Base-by-base conservation (phyloP, 1,140 invertebrate species). In the Psix sp. region DNA sequence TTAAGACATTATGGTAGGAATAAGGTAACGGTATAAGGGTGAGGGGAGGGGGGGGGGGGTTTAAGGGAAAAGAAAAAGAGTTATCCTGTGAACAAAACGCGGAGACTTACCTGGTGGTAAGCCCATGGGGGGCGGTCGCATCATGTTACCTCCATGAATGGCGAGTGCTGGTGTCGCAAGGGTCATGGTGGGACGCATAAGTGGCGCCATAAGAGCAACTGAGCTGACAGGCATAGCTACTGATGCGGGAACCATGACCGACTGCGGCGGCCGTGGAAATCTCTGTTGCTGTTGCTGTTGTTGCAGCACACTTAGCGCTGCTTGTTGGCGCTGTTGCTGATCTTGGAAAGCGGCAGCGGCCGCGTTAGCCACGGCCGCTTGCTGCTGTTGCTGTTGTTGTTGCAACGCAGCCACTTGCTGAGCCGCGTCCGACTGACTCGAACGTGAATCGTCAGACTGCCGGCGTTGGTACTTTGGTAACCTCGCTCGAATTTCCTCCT, bases 401-500 rank as follows among this genome's bases (percentile, higher is more conserved):
- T 80, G 80, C 21, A 80, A 76, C 86, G 77, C 68, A 17, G 82
- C 86, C 5, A 83, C 87, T 74, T 88, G 86, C 46, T 90, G 89
- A 15, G 85, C 83, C n/a, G 65, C 76, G 7, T 92, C 91, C 3
- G 89, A 86, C 38, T 88, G 88, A 72, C 83, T 85, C 10, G 85
- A 86, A 70, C 86, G 86, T 24, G 86, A 83, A n/a, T 89, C 86
- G 14, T 89, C 84, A 17, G 77, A 77, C 65, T 88, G 86, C 73
- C 87, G 87, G 42, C 84, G 82, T 42, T 91, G 89, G 84, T 97
- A 97, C 82, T 94, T 94, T 2, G 91, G 89, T 77, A 91, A 86
- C 62, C 92, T 89, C 7, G 95, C 92, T 46, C 93, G 89, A 67
- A 95, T 91, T 87, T 98, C 95, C 84, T 97, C 96, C 88, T 97